Conservation (phyloP, 2,888 invertebrate species). For the Melikaiella ostensackeni region DNA sequence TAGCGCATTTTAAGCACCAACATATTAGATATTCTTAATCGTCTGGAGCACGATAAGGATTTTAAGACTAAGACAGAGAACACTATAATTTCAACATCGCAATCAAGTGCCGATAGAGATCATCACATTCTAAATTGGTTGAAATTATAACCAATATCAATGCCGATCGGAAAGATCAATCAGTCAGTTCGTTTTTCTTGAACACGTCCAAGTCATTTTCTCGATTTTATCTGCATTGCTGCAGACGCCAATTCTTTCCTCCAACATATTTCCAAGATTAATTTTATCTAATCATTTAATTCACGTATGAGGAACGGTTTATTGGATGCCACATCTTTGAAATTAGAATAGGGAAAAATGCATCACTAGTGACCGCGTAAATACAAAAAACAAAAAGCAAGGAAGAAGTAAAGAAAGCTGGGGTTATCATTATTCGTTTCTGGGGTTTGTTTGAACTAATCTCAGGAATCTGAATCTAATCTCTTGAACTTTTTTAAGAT, state of each 20-base stretch:
- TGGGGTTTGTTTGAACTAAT: too few relatives aligned
- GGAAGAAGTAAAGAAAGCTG: not conserved
- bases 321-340: too few relatives aligned
- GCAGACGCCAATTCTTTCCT: not conserved
- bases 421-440: too few relatives aligned
- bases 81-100: slow-evolving; percentile 63
- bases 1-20: slow-evolving; percentile 48
- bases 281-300: not conserved
- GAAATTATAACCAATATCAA: slow-evolving; percentile 58
- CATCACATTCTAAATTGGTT: slow-evolving; percentile 56
- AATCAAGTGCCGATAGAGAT: slow-evolving; percentile 61
- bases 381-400: not conserved
- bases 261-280: not conserved
- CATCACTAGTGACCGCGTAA: not conserved
- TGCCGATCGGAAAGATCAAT: slow-evolving; percentile 52
- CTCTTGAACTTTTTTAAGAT: too few relatives aligned
- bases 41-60: slow-evolving; percentile 58
- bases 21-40: slow-evolving; percentile 64
- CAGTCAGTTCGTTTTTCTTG: slow-evolving; percentile 43
- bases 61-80: slow-evolving; percentile 59
- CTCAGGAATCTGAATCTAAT: too few relatives aligned
- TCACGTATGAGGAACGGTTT: too few relatives aligned
- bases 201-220: not conserved
- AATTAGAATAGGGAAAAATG: too few relatives aligned
- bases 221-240: not conserved